Base-by-base conservation (phyloP, 2,888 invertebrate genomes). In the Trimorus sp. region DNA sequence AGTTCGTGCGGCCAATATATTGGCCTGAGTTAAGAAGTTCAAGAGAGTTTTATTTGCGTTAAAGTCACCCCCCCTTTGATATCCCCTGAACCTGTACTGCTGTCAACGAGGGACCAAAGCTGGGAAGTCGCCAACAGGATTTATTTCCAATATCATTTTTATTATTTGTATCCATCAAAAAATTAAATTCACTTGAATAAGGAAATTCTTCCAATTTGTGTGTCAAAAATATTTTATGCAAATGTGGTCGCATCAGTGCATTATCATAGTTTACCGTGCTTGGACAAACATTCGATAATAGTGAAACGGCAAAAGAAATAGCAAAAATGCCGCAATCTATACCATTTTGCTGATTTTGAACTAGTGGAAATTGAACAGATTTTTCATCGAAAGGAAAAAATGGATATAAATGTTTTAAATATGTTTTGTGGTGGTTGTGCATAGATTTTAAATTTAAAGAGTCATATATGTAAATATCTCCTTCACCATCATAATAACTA, bases 321-420 rank as follows among this genome's bases (percentile, higher is more conserved):
- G 69, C 69, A 58, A 9, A 58, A 3, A 69, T 58, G 6, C 69
- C 69, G 36, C 69, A 69, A 37, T 69, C 69, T 0, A 58, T 12
- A 9, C 48, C 48, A 45, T 69, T 69, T 7, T 3, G 9, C 36
- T 69, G 69, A 49, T 58, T 48, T 58, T 69, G 69, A 49, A 69
- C 69, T 1, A 0, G 37, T 1, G 68, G 68, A 53, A 56, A 68
- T 14, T 16, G 9, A 4, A 68, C 16, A 11, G 9, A 7, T 6
- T 53, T 40, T 42, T 54, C n/a, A 37, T 16, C 12, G 36, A 56
- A 42, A 45, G 16, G 14, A 54, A 16, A 66, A 66, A 68, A 68
- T 26, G 68, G 68, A 54, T 45, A 56, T 12, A 68, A 53, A 36
- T 56, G 26, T 45, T 56, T 0, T 16, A 68, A 14, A 16, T 45